These are phyloP conservation scores for Salvelinus fontinalis DNA, from an alignment of 2,113 vertebrate genomes.

Conservation along the genomic window DNA sequence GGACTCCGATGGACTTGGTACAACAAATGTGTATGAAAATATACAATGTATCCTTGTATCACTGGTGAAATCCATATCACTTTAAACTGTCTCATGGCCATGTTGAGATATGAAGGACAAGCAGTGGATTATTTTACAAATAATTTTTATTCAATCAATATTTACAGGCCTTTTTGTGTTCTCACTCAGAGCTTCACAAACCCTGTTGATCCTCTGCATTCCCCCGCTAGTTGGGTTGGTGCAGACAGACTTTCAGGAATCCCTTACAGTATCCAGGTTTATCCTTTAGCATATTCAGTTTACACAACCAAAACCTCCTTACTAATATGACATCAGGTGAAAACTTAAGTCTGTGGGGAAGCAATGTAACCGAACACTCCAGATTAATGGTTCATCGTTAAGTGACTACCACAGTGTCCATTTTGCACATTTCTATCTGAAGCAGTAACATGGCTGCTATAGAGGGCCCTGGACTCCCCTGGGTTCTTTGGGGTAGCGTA, in stretches of 20 bases:
- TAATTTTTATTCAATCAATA: conserved; percentile 77
- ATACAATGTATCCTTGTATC: neutral
- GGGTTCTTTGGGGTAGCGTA: neutral
- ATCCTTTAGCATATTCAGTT: conserved; percentile 10
- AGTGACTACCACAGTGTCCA: no score
- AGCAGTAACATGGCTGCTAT: conserved; percentile 7
- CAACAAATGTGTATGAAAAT: neutral
- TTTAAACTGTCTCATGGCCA: neutral
- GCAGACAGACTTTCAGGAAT: conserved; percentile 20
- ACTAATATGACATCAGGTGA: conserved; percentile 6
- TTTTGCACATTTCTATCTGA: neutral
- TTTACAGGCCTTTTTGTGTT: conserved; percentile 74
- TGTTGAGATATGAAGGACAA: neutral
- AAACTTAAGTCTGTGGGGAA: no score
- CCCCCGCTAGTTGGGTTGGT: neutral
- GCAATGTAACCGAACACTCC: no score
- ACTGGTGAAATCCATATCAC: neutral
- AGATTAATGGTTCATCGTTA: no score
- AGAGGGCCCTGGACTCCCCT: neutral
- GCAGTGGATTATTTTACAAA: conserved; percentile 57
- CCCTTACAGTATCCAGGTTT: conserved; percentile 44
- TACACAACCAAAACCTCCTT: conserved; percentile 4
- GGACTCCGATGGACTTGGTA: no score
- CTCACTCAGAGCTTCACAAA: conserved; percentile 37
- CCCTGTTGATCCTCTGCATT: conserved; percentile 22